Conservation (phyloP, 2,113 vertebrate genomes). For the Phalacrocorax carbo region DNA sequence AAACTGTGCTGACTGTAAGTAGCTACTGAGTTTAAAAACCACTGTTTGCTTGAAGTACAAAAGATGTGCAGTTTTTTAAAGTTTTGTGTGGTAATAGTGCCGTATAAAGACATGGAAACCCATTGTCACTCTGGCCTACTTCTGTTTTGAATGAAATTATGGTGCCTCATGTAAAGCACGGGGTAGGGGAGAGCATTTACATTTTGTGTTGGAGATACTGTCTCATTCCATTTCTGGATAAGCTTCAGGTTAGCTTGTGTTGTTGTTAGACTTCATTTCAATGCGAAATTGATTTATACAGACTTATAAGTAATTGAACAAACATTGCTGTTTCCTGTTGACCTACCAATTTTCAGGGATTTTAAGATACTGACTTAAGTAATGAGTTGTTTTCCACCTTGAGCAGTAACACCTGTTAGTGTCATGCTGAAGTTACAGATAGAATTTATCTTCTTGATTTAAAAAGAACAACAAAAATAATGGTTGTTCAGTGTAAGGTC, state of each 20-base stretch:
- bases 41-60: background rate
- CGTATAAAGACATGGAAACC: background rate
- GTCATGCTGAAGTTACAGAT: background rate
- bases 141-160: background rate
- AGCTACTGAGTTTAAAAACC: background rate
- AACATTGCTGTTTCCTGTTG: background rate
- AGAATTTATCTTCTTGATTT: background rate
- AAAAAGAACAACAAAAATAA: background rate
- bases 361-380: background rate
- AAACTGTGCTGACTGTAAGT: accelerated
- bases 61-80: background rate
- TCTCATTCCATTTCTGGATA: background rate
- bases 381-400: background rate
- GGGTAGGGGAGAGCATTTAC: background rate
- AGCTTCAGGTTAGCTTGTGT: background rate
- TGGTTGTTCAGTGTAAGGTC: background rate
- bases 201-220: background rate
- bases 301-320: background rate
- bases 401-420: background rate
- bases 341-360: background rate
- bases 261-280: background rate
- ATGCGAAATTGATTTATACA: background rate
- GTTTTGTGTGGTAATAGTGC: background rate
- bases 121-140: background rate
- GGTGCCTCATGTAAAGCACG: background rate